Base-by-base conservation (phyloP, 2,888 invertebrate species). In the Aleiodes leptofemur region DNA sequence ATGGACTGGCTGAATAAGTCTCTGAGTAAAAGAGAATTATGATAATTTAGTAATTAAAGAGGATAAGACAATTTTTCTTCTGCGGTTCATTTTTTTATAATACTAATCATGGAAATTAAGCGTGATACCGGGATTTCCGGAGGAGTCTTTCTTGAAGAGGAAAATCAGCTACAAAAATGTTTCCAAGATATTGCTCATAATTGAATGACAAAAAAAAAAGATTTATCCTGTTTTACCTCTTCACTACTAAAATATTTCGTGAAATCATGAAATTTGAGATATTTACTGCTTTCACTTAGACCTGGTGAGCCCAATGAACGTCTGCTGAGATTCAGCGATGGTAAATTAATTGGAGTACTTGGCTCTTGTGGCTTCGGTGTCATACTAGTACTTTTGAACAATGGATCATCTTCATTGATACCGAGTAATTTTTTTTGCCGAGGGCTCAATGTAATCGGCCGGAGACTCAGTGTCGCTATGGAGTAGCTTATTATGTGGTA, bases 351-450 rank as follows among this genome's bases (percentile, higher is more conserved):
- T 0, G 86, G 82, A 5, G 84, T 79, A 14, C 74, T 82, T 14
- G 83, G 78, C 56, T 86, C 85, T 0, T 51, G 56, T 53, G 31
- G 14, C 48, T 64, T 74, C 7, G 80, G 77, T 4, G 73, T 68
- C 7, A 78, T 66, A 43, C 55, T 53, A 74, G 84, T 83, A 43
- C 79, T 82, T 74, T 84, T 84, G 53, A 88, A 88, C 7, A 88
- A 34, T 0, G 87, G 86, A 80, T 88, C 88, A 31, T 87, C 84
- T 0, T 91, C 91, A 53, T 90, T 90, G 69, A 92, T 90, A 76
- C 91, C 91, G 13, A 93, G 85, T 14, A 93, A 86, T 80, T 89
- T 88, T 80, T 91, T 91, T 79, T 93, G 93, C 59, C 89, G 87
- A 8, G 89, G 85, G 13, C 90, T 92, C 1, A 93, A 88, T 1